phyloP scores from a whole-genome alignment of 2,113 vertebrate genomes.

The Shinisaurus crocodilurus region DNA sequence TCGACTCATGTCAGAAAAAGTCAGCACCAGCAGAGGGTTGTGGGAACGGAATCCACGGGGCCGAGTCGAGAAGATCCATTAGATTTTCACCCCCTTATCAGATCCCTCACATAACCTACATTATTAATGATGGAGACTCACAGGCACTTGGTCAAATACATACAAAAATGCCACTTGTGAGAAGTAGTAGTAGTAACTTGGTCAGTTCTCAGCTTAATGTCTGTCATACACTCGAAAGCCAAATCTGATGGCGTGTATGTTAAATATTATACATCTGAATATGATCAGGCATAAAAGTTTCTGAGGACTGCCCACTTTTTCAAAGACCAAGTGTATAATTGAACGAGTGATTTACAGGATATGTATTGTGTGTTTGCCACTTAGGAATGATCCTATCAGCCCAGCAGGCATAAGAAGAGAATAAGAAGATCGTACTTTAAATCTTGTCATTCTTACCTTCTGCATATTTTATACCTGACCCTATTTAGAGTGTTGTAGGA shows the following conservation, averaged over 20 bases:
- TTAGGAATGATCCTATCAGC: not conserved
- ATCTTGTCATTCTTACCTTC: conserved; percentile 17
- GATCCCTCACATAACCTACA: too few relatives aligned
- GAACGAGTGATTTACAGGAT: not conserved
- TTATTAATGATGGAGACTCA: not conserved
- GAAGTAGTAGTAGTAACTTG: not conserved
- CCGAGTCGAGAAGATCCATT: too few relatives aligned
- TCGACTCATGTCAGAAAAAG: too few relatives aligned
- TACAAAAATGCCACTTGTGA: too few relatives aligned
- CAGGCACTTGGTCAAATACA: not conserved
- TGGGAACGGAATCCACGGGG: too few relatives aligned
- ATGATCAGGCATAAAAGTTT: not conserved
- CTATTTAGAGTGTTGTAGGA: not conserved
- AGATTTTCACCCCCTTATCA: too few relatives aligned
- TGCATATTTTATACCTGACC: not conserved
- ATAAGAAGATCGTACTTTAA: not conserved
- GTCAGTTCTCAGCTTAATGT: too few relatives aligned
- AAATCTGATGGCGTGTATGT: not conserved
- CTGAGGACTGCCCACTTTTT: not conserved
- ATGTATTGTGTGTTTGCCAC: not conserved
- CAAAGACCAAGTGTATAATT: not conserved
- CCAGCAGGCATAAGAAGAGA: not conserved
- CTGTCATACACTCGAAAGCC: not conserved
- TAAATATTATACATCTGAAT: not conserved
- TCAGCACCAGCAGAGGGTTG: too few relatives aligned